Evolutionary conservation across 2,113 vertebrate genomes (phyloP).

Genomic region (Scopus umbretta): DNA sequence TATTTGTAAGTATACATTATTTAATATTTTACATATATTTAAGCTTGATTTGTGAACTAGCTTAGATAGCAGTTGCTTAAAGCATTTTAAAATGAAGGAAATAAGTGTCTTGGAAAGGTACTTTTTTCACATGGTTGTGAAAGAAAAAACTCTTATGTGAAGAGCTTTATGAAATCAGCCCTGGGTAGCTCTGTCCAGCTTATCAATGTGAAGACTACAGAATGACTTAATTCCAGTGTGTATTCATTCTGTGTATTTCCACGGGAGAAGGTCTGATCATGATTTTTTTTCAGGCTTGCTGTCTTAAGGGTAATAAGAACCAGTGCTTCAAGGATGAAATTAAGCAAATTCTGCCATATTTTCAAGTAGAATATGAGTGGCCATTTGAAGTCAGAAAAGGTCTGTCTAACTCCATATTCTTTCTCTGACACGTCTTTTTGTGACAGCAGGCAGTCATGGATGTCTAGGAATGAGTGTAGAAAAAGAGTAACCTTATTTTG

Average conservation of each 20-base stretch:
- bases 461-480: neutral
- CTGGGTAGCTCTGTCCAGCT: neutral
- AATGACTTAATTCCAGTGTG: neutral
- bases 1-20: constrained; percentile 84
- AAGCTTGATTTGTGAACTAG: neutral
- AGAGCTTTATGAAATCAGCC: neutral
- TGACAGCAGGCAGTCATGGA: neutral
- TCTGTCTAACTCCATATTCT: neutral
- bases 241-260: neutral
- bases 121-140: neutral
- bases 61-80: neutral
- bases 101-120: neutral
- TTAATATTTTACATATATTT: neutral
- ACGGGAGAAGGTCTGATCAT: neutral
- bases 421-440: neutral
- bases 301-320: neutral
- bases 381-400: neutral
- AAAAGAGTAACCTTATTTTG: neutral
- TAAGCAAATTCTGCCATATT: neutral
- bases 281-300: neutral
- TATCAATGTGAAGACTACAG: neutral
- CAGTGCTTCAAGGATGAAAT: neutral
- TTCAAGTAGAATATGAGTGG: neutral
- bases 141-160: neutral
- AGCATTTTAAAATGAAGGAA: neutral